These are phyloP conservation scores for Crocodylus rhombifer DNA, from an alignment of 2,797 vertebrate genomes.

Conservation along the genomic window DNA sequence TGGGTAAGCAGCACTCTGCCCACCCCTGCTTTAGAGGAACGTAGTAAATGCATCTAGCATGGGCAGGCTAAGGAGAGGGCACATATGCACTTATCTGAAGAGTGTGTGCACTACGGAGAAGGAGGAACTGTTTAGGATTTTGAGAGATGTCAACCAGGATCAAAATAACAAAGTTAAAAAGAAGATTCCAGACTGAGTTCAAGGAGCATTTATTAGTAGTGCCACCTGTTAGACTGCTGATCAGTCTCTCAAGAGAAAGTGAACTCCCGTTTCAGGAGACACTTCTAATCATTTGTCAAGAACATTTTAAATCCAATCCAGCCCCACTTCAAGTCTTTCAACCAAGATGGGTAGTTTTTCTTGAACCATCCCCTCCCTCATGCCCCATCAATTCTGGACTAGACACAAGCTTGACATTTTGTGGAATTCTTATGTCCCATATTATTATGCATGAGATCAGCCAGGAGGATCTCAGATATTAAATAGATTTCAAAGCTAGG, in stretches of 20 bases:
- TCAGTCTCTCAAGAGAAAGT: not conserved
- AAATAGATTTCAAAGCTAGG: not conserved
- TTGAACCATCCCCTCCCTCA: no score
- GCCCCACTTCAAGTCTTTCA: not conserved
- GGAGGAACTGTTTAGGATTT: not conserved
- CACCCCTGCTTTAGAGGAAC: no score
- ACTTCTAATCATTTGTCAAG: no score
- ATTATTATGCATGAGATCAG: constrained; percentile 6
- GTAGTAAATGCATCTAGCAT: not conserved
- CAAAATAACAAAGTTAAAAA: not conserved
- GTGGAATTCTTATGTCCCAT: not conserved
- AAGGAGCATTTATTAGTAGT: not conserved
- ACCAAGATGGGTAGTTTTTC: not conserved
- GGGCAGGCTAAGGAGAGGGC: not conserved
- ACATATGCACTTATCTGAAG: not conserved
- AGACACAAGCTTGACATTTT: not conserved
- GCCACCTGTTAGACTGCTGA: not conserved
- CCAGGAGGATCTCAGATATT: constrained; percentile 16
- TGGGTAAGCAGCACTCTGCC: no score
- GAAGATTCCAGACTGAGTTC: not conserved
- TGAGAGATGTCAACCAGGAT: not conserved
- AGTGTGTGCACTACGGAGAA: not conserved
- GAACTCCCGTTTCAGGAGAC: not conserved
- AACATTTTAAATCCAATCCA: no score
- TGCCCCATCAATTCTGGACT: not conserved